Conservation (phyloP, 2,113 vertebrate genomes). For the Columba livia region DNA sequence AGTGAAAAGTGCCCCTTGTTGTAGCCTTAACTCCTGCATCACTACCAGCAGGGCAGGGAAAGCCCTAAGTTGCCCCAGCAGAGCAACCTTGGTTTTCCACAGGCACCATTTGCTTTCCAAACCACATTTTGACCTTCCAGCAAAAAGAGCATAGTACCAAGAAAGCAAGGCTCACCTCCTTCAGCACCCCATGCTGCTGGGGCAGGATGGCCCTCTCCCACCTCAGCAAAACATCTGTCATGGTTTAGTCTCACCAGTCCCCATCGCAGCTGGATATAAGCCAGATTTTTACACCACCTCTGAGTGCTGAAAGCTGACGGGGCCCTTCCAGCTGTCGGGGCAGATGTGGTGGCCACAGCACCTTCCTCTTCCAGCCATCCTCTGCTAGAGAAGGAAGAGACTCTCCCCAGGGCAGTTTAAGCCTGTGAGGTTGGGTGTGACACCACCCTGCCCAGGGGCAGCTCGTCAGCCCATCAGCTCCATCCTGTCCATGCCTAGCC, state of each 20-base stretch:
- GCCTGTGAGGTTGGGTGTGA: not conserved
- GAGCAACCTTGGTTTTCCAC: not conserved
- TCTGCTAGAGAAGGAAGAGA: rapidly evolving
- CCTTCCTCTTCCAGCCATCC: not conserved
- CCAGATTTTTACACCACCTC: rapidly evolving
- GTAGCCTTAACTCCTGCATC: not conserved
- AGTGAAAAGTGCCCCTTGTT: not conserved
- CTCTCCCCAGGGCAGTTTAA: not conserved
- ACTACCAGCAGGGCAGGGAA: not conserved
- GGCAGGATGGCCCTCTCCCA: not conserved
- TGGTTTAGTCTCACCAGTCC: not conserved
- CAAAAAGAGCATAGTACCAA: not conserved
- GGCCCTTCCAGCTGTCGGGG: rapidly evolving
- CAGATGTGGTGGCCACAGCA: rapidly evolving
- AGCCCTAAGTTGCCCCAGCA: not conserved
- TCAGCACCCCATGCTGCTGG: rapidly evolving
- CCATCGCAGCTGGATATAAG: rapidly evolving
- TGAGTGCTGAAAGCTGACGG: rapidly evolving
- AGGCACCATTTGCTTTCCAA: not conserved
- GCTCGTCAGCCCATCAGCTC: not conserved
- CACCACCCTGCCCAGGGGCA: not conserved
- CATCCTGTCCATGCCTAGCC: rapidly evolving
- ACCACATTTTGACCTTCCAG: not conserved
- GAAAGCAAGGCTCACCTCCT: not conserved
- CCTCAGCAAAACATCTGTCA: rapidly evolving